Evolutionary conservation across 2,113 vertebrate species (phyloP), one percentile per base, ranked within the genome.

Genomic region (Gambusia holbrooki): DNA sequence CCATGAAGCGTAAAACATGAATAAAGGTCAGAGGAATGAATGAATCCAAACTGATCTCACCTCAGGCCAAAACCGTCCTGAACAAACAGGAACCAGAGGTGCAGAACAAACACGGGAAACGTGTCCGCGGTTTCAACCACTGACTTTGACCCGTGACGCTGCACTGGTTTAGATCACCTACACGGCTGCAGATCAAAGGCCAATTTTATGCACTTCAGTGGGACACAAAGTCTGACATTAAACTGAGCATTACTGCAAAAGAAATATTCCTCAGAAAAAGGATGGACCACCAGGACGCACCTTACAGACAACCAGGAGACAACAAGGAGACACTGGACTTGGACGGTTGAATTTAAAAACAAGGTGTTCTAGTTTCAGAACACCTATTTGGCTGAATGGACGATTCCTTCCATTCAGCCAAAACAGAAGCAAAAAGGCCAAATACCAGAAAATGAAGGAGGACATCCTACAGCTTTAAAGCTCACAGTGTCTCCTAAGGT

Each of bases 91-190:
- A 80, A 80, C 35, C 73, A 29, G 66, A 83, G 80, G 81, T 10
- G 72, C 83, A 69, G 79, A 70, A 32, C 84, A 91, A 90, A 87
- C 76, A 89, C 76, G 60, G 35, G 11, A 78, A 76, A 51, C 58
- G 69, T 82, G 81, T 70, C 12, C 70, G 48, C 62, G 60, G 82
- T 71, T 54, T 77, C 62, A 77, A 82, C 37, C 8, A 29, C 58
- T 13, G 65, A 67, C 69, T 74, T 68, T 11, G 17, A 2, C 30
- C 29, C 7, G 4, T 14, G n/a, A 45, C 6, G 19, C 32, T 58
- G 25, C 8, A 58, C 22, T 54, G 22, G 15, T 22, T 54, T 37
- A 8, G 14, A 11, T 27, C 65, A 45, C 27, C 65, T 27, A n/a
- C 14, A 28, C 11, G 0, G 2, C 32, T 65, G 19, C 51, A 33